Evolutionary conservation across 2,888 invertebrate species (phyloP).

Genomic region (Dusona sp.): DNA sequence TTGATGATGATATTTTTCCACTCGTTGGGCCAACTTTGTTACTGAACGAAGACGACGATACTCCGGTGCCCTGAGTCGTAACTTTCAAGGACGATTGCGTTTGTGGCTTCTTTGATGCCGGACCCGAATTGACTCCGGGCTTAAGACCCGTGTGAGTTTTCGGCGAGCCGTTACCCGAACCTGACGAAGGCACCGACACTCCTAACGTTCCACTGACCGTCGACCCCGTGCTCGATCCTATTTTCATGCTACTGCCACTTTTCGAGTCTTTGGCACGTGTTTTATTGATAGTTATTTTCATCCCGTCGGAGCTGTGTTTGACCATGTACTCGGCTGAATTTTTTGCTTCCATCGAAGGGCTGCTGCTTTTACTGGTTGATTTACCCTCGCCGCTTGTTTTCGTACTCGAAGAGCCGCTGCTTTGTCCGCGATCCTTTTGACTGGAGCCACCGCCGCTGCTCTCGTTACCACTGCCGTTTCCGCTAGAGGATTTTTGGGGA

Average conservation of each 20-base stretch:
- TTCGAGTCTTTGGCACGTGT: slow-evolving; percentile 91
- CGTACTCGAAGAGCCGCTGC: slow-evolving; percentile 80
- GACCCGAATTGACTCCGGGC: slow-evolving; percentile 94
- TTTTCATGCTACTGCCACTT: slow-evolving; percentile 78
- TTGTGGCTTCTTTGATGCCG: slow-evolving; percentile 92
- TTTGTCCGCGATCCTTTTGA: slow-evolving; percentile 76
- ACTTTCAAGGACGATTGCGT: slow-evolving; percentile 84
- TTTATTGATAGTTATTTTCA: slow-evolving; percentile 96
- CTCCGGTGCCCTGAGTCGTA: slow-evolving; percentile 74
- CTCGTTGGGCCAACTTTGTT: slow-evolving; percentile 82
- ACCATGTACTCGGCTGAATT: slow-evolving; percentile 94
- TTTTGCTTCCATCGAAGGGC: slow-evolving; percentile 86
- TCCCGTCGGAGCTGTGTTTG: slow-evolving; percentile 94
- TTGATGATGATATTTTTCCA: slow-evolving; percentile 76
- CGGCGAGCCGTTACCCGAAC: slow-evolving; percentile 87
- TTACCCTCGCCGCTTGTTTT: slow-evolving; percentile 81
- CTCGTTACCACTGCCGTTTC: slow-evolving; percentile 81
- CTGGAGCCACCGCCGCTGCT: slow-evolving; percentile 65
- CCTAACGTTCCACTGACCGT: slow-evolving; percentile 80
- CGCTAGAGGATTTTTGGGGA: slow-evolving; percentile 76
- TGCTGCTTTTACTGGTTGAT: slow-evolving; percentile 76
- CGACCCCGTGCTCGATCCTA: slow-evolving; percentile 74
- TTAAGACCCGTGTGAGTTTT: slow-evolving; percentile 94
- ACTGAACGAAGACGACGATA: slow-evolving; percentile 77
- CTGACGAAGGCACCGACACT: slow-evolving; percentile 81